Percentiles rank a stretch among this genome's conserved stretches.
Evolutionary conservation across 2,797 vertebrate species (phyloP).

Genomic region (Furcifer pardalis): DNA sequence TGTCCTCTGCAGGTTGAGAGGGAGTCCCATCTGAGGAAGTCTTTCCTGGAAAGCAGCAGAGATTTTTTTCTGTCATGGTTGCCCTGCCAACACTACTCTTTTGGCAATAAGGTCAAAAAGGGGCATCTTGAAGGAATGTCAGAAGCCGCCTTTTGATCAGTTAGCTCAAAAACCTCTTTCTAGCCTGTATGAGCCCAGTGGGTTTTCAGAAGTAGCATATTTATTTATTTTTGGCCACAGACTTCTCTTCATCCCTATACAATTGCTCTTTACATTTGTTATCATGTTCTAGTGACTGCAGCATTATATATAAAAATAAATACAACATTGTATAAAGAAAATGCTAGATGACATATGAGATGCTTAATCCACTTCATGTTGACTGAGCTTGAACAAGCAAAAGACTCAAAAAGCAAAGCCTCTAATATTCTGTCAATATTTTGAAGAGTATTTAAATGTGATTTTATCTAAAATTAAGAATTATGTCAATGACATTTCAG

Average conservation of each 20-base stretch:
- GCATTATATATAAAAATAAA: not conserved
- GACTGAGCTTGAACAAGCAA: not conserved
- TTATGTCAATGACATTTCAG: slow-evolving; percentile 9
- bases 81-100: not conserved
- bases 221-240: not conserved
- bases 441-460: not conserved
- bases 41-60: not conserved
- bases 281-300: not conserved
- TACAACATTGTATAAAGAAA: not conserved
- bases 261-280: not conserved
- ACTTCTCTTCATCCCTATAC: not conserved
- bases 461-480: not conserved
- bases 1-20: not conserved
- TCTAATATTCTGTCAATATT: not conserved
- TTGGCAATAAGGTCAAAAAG: not conserved
- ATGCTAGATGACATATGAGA: not conserved
- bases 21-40: no score
- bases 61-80: not conserved
- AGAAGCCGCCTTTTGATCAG: not conserved
- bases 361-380: not conserved
- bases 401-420: not conserved
- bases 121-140: not conserved
- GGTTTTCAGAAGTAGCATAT: not conserved
- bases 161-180: not conserved
- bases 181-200: not conserved